These are phyloP conservation scores for Actenoides hombroni DNA, from an alignment of 2,113 vertebrate genomes.

Conservation along the genomic window DNA sequence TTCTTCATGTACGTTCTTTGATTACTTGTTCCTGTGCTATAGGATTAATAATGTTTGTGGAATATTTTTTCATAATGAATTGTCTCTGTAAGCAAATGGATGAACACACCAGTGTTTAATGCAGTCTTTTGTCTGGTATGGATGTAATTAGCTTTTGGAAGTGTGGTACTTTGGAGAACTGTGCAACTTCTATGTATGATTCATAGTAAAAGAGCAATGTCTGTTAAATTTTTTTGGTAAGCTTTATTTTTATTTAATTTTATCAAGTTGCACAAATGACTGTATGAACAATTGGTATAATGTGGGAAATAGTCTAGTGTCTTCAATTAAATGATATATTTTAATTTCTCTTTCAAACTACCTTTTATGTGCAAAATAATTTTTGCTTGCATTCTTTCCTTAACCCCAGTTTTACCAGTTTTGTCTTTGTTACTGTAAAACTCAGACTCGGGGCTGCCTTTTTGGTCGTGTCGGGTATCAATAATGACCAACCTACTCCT, in stretches of 20 bases:
- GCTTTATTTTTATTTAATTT: slow-evolving; percentile 30
- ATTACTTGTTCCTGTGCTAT: background rate
- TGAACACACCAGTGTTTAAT: background rate
- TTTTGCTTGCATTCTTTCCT: background rate
- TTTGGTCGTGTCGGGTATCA: background rate
- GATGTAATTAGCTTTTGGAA: slow-evolving; percentile 22
- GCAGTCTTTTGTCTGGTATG: background rate
- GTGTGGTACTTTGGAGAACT: background rate
- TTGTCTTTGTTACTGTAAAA: background rate
- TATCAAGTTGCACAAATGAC: background rate
- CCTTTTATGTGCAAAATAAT: background rate
- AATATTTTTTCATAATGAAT: background rate
- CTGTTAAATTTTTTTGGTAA: background rate
- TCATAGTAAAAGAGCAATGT: slow-evolving; percentile 20
- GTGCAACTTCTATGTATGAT: background rate
- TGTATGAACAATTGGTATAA: background rate
- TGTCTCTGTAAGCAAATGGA: background rate
- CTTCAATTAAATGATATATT: slow-evolving; percentile 14
- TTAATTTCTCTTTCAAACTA: slow-evolving; percentile 18
- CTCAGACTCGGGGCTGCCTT: background rate
- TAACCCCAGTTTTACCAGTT: background rate
- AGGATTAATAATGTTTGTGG: background rate
- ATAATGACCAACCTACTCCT: background rate
- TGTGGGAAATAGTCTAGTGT: background rate
- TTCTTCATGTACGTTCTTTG: background rate